These are phyloP conservation scores for Apus apus DNA, from an alignment of 2,113 vertebrate species.

Conservation along the genomic window DNA sequence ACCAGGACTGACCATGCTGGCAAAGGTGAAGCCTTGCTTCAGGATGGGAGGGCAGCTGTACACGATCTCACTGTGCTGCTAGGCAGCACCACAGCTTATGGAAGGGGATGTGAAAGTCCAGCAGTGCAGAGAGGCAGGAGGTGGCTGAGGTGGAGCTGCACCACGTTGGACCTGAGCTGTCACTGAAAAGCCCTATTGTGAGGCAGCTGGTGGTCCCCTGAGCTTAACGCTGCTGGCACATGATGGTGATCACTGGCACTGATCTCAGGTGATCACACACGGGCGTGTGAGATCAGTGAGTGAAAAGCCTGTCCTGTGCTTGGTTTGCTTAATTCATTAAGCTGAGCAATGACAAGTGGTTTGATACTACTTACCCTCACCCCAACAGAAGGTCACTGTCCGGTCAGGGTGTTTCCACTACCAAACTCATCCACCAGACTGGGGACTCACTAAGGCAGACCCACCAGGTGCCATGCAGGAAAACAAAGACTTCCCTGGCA, in stretches of 20 bases:
- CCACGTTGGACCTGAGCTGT: not conserved
- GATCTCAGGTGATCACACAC: accelerated
- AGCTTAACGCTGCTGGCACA: not conserved
- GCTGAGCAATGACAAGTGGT: not conserved
- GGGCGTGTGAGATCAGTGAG: not conserved
- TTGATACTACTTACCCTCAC: not conserved
- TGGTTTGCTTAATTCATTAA: not conserved
- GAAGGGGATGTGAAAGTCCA: not conserved
- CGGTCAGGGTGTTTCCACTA: not conserved
- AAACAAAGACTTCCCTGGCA: not conserved
- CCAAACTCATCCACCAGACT: not conserved
- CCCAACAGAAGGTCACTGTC: not conserved
- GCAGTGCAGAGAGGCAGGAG: accelerated
- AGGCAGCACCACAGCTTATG: accelerated
- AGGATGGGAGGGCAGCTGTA: not conserved
- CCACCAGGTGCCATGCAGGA: not conserved
- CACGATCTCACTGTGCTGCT: accelerated
- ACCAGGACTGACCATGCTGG: not conserved
- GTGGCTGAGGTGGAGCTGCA: not conserved
- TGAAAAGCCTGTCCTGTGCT: not conserved
- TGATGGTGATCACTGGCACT: no score
- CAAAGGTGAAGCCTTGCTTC: not conserved
- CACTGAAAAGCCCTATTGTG: no score
- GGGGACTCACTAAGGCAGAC: not conserved
- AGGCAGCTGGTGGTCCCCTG: not conserved